Base-by-base conservation (phyloP, 2,888 invertebrate species). In the Eupsilia transversa region DNA sequence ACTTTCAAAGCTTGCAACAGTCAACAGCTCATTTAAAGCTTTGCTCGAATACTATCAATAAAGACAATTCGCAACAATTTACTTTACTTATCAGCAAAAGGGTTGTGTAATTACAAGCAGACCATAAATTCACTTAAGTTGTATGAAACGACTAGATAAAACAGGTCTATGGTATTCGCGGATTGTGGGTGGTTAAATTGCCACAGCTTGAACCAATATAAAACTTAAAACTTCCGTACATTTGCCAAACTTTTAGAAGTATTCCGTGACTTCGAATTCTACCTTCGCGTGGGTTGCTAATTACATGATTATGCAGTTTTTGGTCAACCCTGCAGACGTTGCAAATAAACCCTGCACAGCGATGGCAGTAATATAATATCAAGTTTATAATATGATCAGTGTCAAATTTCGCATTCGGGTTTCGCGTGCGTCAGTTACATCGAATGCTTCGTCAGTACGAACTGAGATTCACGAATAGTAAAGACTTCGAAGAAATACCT, bases 321-420 rank as follows among this genome's bases (percentile, higher is more conserved):
- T 54, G 46, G 33, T n/a, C 59, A 75, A n/a, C 52, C 81, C 74
- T 80, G 30, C 41, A 73, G 33, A 60, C 6, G 7, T 38, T 54
- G 52, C 41, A 41, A 54, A 35, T 61, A 80, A 61, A 75, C 33
- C 41, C 33, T 52, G 33, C 27, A 46, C 43, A n/a, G 23, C 54
- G n/a, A 59, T 65, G 35, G 38, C 49, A 75, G 82, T 77, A 82
- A 82, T 81, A 52, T 72, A 64, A 82, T 84, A 84, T 73, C 41
- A 27, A 65, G 72, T 77, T 74, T 80, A 78, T 60, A 60, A 67
- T 69, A 14, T 41, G 66, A 80, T 75, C 46, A 82, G 82, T 83
- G 66, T 87, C 79, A 67, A 65, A 83, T 86, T 76, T 76, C 86
- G 52, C 74, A 60, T 74, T 83, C 65, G 7, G 38, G 52, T 80